Evolutionary conservation across 2,888 invertebrate species (phyloP).

Genomic region (Epinotia brunnichana): DNA sequence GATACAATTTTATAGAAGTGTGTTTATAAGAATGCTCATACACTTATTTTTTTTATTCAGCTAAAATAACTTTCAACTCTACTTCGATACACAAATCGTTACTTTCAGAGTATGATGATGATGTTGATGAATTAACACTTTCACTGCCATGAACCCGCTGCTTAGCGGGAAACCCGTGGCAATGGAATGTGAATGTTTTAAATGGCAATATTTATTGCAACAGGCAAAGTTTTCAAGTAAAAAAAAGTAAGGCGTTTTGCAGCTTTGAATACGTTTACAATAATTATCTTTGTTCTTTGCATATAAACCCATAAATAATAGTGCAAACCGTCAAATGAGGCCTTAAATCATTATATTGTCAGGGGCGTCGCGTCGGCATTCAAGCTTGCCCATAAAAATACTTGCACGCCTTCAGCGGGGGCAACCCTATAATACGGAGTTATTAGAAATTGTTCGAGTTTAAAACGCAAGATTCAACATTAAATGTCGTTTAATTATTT

Average conservation of each 20-base stretch:
- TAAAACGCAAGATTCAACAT: constrained; percentile 24
- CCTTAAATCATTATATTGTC: constrained; percentile 74
- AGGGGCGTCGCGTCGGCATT: constrained; percentile 65
- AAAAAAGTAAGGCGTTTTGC: background rate
- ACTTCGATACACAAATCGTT: too few species aligned
- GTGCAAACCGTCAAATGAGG: constrained; percentile 51
- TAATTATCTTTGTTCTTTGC: constrained; percentile 12
- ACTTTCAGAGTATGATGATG: too few species aligned
- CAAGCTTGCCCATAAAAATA: constrained; percentile 73
- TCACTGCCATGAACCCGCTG: too few species aligned
- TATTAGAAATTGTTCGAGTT: constrained; percentile 43
- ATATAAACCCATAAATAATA: constrained; percentile 37
- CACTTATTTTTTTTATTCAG: too few species aligned
- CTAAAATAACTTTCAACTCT: too few species aligned
- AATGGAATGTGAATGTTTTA: too few species aligned
- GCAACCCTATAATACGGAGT: constrained; percentile 36
- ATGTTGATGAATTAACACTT: too few species aligned
- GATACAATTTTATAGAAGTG: too few species aligned
- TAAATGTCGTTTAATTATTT: constrained; percentile 6
- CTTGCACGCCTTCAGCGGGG: constrained; percentile 64
- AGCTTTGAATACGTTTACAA: background rate
- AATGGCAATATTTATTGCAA: too few species aligned
- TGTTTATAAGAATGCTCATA: too few species aligned
- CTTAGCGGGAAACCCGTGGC: too few species aligned
- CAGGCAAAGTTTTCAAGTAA: too few species aligned